Percentiles rank a stretch among this genome's conserved stretches.
Conservation (phyloP, 2,888 invertebrate species). For the Ditylenchus weischeri region DNA sequence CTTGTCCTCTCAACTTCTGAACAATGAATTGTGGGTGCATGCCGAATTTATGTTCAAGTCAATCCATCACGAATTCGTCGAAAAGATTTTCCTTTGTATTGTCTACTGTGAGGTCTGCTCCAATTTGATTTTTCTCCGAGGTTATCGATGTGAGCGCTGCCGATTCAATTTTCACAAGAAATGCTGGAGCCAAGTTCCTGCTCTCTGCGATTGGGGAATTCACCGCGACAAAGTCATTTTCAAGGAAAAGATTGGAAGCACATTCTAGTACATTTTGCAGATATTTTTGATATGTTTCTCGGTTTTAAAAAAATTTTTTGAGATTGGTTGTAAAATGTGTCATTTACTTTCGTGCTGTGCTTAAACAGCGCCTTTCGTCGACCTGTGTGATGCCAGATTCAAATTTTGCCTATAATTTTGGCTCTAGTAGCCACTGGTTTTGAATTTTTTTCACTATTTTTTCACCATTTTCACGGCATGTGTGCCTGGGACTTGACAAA, state of each 20-base stretch:
- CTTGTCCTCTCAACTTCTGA: conserved; percentile 39
- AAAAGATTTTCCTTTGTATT: conserved; percentile 31
- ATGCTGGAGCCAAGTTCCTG: conserved; percentile 66
- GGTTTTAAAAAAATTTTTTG: too few species aligned
- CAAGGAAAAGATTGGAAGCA: conserved; percentile 79
- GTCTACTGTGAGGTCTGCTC: conserved; percentile 39
- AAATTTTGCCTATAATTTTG: too few species aligned
- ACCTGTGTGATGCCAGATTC: too few species aligned
- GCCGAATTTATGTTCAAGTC: conserved; percentile 31
- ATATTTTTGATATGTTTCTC: conserved; percentile 58
- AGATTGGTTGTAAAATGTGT: too few species aligned
- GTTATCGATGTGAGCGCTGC: conserved; percentile 93
- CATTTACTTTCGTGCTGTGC: too few species aligned
- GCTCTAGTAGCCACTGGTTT: too few species aligned
- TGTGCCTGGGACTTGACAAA: too few species aligned
- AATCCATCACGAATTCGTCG: conserved; percentile 39
- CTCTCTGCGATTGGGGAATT: conserved; percentile 58
- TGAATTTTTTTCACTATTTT: too few species aligned
- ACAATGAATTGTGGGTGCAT: conserved; percentile 38
- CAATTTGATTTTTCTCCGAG: conserved; percentile 60
- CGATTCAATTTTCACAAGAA: conserved; percentile 94
- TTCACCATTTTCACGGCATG: too few species aligned
- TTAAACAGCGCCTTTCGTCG: too few species aligned
- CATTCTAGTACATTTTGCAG: conserved; percentile 90
- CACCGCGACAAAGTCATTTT: conserved; percentile 26